Evolutionary conservation across 2,888 invertebrate species (phyloP), one percentile per base, ranked within the genome.

Genomic region (Coronaproctus castanopsis): DNA sequence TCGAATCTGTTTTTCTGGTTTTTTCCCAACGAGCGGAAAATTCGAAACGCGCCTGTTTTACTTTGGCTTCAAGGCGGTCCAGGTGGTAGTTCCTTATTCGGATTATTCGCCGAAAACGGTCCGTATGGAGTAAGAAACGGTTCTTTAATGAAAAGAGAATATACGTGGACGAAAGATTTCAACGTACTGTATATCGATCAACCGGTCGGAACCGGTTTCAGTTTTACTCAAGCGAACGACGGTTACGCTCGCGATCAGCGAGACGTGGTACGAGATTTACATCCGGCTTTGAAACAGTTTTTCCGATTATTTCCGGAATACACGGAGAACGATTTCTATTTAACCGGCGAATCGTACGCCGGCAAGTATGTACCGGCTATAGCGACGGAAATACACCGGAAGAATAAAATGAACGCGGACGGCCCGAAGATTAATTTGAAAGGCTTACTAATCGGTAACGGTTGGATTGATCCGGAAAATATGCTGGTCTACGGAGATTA

Each of bases 121-220:
- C n/a, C n/a, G n/a, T n/a, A n/a, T n/a, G n/a, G n/a, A n/a, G n/a
- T n/a, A n/a, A n/a, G n/a, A n/a, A n/a, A 8, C 80, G 77, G 55
- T 20, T 53, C 48, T 18, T 70, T 83, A 56, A 73, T 75, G 64
- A 73, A 78, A 63, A 77, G 88, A 51, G 78, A 84, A 66, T 83
- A 82, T 66, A 80, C 84, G 10, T 95, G 93, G 93, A 83, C 81
- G 58, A 72, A 78, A 51, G 80, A 80, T 10, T 87, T 88, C 70
- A 82, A 84, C 65, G 72, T 93, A 52, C 78, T 95, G 58, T 95
- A 87, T 70, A 85, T 95, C 59, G 93, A 95, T 70, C 93, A 90
- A 71, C 93, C 93, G 0, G 93, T 88, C 1, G 90, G 91, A 1
- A 85, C 90, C 2, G 93, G 93, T 0, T 95, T 84, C 70, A 92